phyloP scores from a whole-genome alignment of 2,797 vertebrate genomes.

The Fistularia commersonii region DNA sequence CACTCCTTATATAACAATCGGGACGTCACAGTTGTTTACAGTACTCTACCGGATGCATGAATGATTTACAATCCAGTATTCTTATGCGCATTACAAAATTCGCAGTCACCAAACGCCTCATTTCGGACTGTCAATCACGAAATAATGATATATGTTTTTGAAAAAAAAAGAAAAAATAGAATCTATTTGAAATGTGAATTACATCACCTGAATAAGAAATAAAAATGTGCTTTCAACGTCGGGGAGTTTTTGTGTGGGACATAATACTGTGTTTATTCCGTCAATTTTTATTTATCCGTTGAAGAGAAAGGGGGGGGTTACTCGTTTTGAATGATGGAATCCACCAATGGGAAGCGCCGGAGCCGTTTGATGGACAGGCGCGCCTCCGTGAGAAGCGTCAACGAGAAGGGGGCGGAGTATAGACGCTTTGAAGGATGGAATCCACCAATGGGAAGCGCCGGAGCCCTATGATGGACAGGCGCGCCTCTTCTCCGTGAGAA shows the following conservation, averaged over 20 bases:
- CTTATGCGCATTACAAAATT: too few species aligned
- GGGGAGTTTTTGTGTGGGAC: too few species aligned
- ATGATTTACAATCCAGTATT: conserved; percentile 21
- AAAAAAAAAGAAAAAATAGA: too few species aligned
- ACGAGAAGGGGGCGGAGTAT: conserved; percentile 19
- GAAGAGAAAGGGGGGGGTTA: conserved; percentile 16
- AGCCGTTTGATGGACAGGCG: conserved; percentile 51
- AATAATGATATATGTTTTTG: too few species aligned
- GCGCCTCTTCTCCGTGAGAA: too few species aligned
- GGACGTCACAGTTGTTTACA: conserved; percentile 64
- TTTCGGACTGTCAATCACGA: too few species aligned
- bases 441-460: conserved; percentile 63
- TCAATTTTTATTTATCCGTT: background rate
- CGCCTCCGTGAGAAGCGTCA: too few species aligned
- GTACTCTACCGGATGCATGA: conserved; percentile 29
- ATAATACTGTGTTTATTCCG: too few species aligned
- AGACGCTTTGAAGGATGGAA: conserved; percentile 20
- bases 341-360: conserved; percentile 63
- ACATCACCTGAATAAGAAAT: too few species aligned
- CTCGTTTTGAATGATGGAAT: conserved; percentile 20
- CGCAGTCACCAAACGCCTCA: too few species aligned
- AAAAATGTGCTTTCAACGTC: too few species aligned
- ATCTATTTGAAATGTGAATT: too few species aligned
- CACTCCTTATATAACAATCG: conserved; percentile 67
- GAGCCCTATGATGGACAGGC: conserved; percentile 49